These are phyloP conservation scores for Sturnira hondurensis DNA, from an alignment of 2,113 vertebrate genomes.

Conservation along the genomic window DNA sequence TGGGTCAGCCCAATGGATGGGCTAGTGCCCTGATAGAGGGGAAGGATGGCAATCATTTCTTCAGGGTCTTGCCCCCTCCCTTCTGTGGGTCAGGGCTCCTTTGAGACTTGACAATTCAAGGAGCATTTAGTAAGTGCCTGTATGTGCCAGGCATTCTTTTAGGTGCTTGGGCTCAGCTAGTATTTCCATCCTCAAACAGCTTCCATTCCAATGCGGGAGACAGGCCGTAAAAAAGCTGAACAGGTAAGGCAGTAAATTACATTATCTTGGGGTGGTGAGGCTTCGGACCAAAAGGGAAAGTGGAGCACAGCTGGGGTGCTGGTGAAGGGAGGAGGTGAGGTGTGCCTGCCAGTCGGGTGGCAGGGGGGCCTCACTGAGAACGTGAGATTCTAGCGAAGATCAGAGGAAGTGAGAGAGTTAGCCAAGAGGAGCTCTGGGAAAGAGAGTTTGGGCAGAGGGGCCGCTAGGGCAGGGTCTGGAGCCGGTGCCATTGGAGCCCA, in stretches of 20 bases:
- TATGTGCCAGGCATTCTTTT: too few relatives aligned
- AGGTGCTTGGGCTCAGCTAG: too few relatives aligned
- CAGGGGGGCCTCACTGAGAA: neutral
- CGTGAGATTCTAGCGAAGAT: neutral
- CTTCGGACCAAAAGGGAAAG: neutral
- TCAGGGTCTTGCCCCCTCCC: neutral
- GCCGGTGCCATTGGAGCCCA: neutral
- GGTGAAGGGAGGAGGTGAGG: neutral
- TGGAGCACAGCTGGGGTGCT: accelerated
- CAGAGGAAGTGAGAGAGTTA: neutral
- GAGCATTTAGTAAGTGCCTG: neutral
- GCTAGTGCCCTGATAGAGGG: neutral
- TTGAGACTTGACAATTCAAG: neutral
- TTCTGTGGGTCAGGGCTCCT: neutral
- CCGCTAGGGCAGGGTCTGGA: neutral
- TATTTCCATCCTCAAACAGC: too few relatives aligned
- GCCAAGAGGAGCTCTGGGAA: neutral
- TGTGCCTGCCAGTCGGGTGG: too few relatives aligned
- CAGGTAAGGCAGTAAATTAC: neutral
- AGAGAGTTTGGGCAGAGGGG: neutral
- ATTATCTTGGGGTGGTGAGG: neutral
- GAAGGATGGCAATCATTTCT: neutral
- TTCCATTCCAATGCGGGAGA: too few relatives aligned
- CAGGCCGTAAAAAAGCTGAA: too few relatives aligned
- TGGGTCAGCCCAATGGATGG: neutral